Conservation (phyloP, 2,797 vertebrate species). For the Capromys pilorides region DNA sequence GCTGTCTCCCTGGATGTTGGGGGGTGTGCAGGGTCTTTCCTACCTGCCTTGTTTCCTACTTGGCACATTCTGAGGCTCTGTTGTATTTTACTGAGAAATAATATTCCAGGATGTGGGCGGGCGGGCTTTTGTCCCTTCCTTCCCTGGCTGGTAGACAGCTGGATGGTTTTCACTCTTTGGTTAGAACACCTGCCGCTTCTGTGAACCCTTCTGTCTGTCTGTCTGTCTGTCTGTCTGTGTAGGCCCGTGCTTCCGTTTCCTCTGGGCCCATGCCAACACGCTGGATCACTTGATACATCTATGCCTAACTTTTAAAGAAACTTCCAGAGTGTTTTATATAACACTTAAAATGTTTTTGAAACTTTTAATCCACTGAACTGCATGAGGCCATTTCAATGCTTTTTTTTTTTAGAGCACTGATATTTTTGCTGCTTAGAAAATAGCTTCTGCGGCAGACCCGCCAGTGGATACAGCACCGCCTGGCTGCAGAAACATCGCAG, state of each 20-base stretch:
- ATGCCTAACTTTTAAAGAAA: constrained; percentile 28
- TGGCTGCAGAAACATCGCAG: constrained; percentile 42
- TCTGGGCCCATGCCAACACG: neutral
- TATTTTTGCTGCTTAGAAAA: constrained; percentile 53
- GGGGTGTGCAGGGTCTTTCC: neutral
- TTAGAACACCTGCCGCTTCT: neutral
- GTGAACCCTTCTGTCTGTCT: neutral
- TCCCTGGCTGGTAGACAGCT: neutral
- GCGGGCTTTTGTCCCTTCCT: neutral
- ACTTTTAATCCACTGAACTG: neutral
- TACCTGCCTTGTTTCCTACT: neutral
- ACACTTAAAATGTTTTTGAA: constrained; percentile 11
- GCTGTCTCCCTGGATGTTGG: neutral
- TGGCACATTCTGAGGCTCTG: neutral
- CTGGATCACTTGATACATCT: neutral
- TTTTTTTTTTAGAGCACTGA: neutral
- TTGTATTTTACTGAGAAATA: neutral
- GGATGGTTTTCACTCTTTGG: neutral
- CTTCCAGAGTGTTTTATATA: neutral
- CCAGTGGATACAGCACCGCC: neutral
- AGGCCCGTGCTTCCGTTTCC: neutral
- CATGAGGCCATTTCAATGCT: neutral
- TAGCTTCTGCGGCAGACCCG: constrained; percentile 18
- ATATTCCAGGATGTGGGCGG: neutral
- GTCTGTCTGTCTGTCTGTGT: neutral